These are phyloP conservation scores for Ciconia nigra DNA, from an alignment of 2,797 vertebrate genomes.

Conservation along the genomic window DNA sequence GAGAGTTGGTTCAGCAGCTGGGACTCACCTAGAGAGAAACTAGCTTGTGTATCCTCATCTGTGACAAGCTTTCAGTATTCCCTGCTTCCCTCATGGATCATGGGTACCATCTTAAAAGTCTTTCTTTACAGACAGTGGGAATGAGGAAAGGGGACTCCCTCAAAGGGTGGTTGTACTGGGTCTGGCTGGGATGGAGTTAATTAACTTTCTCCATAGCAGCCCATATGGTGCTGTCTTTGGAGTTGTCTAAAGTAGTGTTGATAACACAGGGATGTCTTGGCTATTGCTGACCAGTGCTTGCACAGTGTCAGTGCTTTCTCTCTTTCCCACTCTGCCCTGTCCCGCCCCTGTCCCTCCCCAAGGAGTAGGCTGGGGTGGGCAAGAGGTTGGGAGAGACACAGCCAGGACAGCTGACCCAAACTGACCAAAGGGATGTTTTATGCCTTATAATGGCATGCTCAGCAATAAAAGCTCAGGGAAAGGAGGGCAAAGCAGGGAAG, in stretches of 20 bases:
- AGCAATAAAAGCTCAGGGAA: background rate
- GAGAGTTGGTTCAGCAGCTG: background rate
- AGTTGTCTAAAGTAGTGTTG: background rate
- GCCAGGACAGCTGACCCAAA: background rate
- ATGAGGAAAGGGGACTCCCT: background rate
- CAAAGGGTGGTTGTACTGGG: background rate
- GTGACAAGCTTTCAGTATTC: background rate
- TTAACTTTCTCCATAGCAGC: background rate
- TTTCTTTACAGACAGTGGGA: background rate
- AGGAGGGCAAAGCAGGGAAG: background rate
- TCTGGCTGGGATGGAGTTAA: background rate
- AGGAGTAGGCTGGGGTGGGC: background rate
- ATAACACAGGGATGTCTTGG: background rate
- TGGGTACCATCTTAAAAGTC: background rate
- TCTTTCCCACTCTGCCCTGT: background rate
- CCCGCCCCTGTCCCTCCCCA: background rate
- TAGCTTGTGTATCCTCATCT: background rate
- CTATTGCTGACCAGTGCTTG: background rate
- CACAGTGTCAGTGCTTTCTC: background rate
- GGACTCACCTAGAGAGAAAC: background rate
- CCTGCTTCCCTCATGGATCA: background rate
- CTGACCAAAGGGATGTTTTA: background rate
- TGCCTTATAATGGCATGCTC: background rate
- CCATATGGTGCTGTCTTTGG: background rate
- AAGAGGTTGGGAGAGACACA: background rate